phyloP scores from a whole-genome alignment of 2,888 invertebrate genomes.

The Leptura quadrifasciata region DNA sequence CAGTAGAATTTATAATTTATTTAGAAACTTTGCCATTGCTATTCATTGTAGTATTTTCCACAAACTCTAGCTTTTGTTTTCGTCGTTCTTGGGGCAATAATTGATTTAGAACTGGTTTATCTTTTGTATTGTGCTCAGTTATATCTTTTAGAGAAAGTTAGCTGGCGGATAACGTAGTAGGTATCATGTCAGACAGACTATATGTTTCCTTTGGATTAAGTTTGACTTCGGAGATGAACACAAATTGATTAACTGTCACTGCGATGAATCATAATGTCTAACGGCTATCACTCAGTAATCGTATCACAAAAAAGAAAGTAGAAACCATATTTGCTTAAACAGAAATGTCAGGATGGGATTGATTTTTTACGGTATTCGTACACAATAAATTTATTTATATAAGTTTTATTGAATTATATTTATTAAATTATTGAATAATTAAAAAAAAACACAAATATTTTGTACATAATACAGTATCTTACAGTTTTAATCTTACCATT shows the following conservation, averaged over 20 bases:
- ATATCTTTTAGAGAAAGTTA: constrained; percentile 13
- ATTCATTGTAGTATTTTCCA: constrained; percentile 24
- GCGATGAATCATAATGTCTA: neutral
- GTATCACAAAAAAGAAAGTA: neutral
- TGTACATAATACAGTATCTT: too few species aligned
- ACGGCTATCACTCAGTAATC: neutral
- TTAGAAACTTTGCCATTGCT: constrained; percentile 18
- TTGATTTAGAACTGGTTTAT: constrained; percentile 31
- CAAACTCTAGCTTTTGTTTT: constrained; percentile 13
- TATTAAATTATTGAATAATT: too few species aligned
- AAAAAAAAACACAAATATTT: too few species aligned
- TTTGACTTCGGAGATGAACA: constrained; percentile 2
- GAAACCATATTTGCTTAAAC: too few species aligned
- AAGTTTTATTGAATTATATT: too few species aligned
- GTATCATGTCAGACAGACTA: constrained; percentile 23
- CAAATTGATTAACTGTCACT: constrained; percentile 7
- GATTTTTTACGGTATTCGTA: too few species aligned
- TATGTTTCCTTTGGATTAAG: constrained; percentile 11
- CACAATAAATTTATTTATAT: too few species aligned
- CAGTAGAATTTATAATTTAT: constrained; percentile 13
- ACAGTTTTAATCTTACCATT: too few species aligned
- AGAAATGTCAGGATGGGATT: too few species aligned
- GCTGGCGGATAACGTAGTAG: constrained; percentile 19
- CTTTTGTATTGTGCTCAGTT: constrained; percentile 27
- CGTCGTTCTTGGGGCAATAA: constrained; percentile 17